Evolutionary conservation across 2,888 invertebrate species (phyloP), one percentile per base, ranked within the genome.

Genomic region (Prenolepis imparis): DNA sequence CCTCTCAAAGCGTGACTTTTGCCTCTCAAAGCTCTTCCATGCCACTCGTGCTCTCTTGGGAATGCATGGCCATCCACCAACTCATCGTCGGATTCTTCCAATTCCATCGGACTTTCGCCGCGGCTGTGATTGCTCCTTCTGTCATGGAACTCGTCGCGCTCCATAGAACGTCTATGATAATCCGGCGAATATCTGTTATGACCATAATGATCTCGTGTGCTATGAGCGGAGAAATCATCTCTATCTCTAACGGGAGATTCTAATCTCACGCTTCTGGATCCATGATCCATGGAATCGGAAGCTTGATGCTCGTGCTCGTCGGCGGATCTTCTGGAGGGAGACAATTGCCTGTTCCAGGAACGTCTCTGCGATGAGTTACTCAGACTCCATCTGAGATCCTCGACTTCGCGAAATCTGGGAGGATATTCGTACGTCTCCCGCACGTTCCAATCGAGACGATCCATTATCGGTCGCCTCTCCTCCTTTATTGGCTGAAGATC

Each of bases 401-500:
- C 93, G 1, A 88, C 88, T 12, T 94, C 93, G 4, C 92, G 92
- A 57, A 90, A 85, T 44, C 89, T 91, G 1, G 91, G 52, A 0
- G 36, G 18, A 39, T 91, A 93, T 44, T 94, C 94, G 59, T 87
- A 93, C 4, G 90, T 89, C 24, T 94, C 94, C 3, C 94, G 91
- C 66, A 91, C 83, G 68, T 91, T 92, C 94, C 94, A 94, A 66
- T 94, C 94, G 32, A 94, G 64, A 68, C 94, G 93, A 74, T 94
- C 94, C 89, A 92, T 92, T 15, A 94, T 90, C 8, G 93, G 90
- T 24, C 91, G 91, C 67, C 92, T 94, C 41, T 94, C 93, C 78
- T 94, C 94, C 32, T 12, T 61, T 3, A 59, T 9, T 21, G 57
- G 87, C 82, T 88, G 89, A 21, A 88, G 64, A 63, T 91, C 91